Conservation (phyloP, 2,797 vertebrate genomes). For the Pampus argenteus region DNA sequence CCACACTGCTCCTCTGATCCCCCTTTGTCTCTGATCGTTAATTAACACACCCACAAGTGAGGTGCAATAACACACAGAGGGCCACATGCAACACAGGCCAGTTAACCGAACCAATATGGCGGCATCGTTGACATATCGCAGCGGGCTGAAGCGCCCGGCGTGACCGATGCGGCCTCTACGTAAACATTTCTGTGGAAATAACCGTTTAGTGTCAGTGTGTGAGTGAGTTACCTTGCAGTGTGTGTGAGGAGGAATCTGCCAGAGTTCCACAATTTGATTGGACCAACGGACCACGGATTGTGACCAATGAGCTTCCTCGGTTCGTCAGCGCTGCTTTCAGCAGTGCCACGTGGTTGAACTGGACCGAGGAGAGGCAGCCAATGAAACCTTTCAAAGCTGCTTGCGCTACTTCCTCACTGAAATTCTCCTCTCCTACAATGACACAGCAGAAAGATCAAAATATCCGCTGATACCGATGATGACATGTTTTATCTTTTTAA, state of each 20-base stretch:
- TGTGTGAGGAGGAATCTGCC: conserved; percentile 86
- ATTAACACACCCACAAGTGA: no score
- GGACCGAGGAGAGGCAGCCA: conserved; percentile 95
- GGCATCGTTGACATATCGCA: no score
- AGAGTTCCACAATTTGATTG: conserved; percentile 89
- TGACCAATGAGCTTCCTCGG: conserved; percentile 86
- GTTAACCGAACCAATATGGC: no score
- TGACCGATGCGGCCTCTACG: no score
- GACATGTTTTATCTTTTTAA: neutral
- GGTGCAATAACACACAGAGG: no score
- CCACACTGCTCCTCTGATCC: no score
- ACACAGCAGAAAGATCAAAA: neutral
- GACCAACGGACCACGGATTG: conserved; percentile 85
- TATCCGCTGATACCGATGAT: neutral
- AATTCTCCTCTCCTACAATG: conserved; percentile 82
- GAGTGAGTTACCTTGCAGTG: conserved; percentile 87
- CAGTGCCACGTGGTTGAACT: conserved; percentile 93
- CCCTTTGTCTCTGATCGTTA: no score
- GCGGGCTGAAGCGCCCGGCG: no score
- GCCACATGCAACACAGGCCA: no score
- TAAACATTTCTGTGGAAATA: no score
- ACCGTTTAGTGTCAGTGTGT: neutral
- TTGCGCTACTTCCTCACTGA: conserved; percentile 86
- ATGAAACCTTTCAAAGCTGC: conserved; percentile 90
- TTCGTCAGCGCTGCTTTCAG: conserved; percentile 94